These are phyloP conservation scores for Catharus bicknelli DNA, from an alignment of 2,113 vertebrate species.

Conservation along the genomic window DNA sequence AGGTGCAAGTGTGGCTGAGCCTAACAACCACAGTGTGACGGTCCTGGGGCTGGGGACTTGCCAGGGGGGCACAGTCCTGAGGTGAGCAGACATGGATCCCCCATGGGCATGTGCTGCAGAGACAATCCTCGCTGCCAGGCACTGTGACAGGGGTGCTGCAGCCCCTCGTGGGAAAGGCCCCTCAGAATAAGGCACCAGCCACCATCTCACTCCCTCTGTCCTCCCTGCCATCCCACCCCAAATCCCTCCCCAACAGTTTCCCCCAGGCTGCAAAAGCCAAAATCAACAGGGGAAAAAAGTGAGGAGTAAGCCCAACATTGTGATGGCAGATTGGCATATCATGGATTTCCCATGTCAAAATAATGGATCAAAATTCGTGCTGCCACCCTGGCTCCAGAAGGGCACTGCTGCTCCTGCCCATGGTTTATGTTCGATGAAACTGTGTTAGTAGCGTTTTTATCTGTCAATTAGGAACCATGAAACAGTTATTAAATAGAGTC, in stretches of 20 bases:
- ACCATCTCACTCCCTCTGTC: background rate
- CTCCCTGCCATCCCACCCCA: background rate
- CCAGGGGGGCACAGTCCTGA: background rate
- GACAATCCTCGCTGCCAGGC: background rate
- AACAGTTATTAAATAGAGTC: slow-evolving; percentile 66
- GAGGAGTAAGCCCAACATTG: accelerated
- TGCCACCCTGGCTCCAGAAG: slow-evolving; percentile 4
- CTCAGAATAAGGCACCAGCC: background rate
- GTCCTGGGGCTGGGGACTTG: background rate
- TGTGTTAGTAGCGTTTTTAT: slow-evolving; percentile 64
- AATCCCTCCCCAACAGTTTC: background rate
- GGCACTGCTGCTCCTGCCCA: slow-evolving; percentile 11
- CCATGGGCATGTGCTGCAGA: background rate
- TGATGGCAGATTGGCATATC: background rate
- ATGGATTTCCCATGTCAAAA: slow-evolving; percentile 10
- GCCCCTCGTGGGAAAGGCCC: accelerated
- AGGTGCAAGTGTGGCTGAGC: accelerated
- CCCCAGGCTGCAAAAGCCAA: background rate
- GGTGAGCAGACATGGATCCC: background rate
- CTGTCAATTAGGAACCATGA: slow-evolving; percentile 72
- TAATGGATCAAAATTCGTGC: background rate
- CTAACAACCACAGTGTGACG: background rate
- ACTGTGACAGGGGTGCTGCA: accelerated
- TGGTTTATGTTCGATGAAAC: slow-evolving; percentile 60
- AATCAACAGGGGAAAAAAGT: background rate